Percentiles rank a stretch among this genome's conserved stretches.
phyloP scores from a whole-genome alignment of 2,113 vertebrate species.

The Lamprotornis superbus region DNA sequence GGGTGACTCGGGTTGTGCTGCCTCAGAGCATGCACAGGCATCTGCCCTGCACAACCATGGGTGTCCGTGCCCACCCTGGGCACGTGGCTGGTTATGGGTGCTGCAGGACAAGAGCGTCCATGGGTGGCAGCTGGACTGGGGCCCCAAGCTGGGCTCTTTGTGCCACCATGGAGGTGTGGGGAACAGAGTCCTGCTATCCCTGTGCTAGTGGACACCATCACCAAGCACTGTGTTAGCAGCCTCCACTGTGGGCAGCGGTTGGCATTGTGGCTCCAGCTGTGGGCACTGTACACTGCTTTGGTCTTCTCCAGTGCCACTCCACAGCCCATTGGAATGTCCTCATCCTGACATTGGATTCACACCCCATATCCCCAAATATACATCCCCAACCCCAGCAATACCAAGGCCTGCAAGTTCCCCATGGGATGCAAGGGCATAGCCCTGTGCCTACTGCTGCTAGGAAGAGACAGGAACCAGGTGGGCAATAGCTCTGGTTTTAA shows the following conservation, averaged over 20 bases:
- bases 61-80: background rate
- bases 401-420: background rate
- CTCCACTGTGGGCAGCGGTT: accelerated
- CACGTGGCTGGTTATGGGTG: accelerated
- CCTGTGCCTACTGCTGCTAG: background rate
- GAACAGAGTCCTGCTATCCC: background rate
- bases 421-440: background rate
- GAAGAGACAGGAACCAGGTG: background rate
- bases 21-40: accelerated
- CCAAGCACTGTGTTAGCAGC: background rate
- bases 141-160: background rate
- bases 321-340: background rate
- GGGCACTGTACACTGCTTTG: background rate
- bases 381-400: background rate
- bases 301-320: background rate
- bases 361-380: accelerated
- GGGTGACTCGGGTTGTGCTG: background rate
- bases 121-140: background rate
- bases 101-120: background rate
- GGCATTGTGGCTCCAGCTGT: background rate
- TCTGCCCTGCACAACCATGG: background rate
- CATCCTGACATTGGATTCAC: background rate
- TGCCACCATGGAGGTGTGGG: accelerated
- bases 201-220: background rate
- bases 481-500: slow-evolving; percentile 53